Conservation (phyloP, 37 sponge, comb jelly and placozoan species). For the Ephydatia muelleri region DNA sequence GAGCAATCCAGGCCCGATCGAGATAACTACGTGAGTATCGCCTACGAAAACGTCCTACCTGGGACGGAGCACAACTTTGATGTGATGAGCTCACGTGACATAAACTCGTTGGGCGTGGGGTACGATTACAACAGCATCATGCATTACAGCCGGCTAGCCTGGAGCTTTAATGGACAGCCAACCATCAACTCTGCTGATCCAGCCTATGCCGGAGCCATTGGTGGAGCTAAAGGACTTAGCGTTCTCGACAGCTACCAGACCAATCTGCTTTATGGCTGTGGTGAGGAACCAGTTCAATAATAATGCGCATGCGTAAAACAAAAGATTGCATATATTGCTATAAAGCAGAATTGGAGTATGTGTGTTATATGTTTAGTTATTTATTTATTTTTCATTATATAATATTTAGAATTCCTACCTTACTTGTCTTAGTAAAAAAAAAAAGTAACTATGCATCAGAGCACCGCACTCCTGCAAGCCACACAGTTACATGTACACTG, state of each 20-base stretch:
- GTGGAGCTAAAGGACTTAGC: slow-evolving; percentile 52
- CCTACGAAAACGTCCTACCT: slow-evolving; percentile 25
- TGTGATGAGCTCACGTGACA: not conserved
- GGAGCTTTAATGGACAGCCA: not conserved
- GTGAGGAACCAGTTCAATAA: slow-evolving; percentile 42
- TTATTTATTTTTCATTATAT: too few relatives aligned
- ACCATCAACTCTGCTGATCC: slow-evolving; percentile 55
- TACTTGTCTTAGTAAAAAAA: too few relatives aligned
- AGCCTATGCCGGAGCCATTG: slow-evolving; percentile 53
- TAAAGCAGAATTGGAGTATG: too few relatives aligned
- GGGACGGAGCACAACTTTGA: slow-evolving; percentile 43
- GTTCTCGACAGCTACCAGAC: slow-evolving; percentile 65
- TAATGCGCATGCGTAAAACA: too few relatives aligned
- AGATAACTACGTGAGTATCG: slow-evolving; percentile 45
- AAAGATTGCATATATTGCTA: too few relatives aligned
- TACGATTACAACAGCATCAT: too few relatives aligned
- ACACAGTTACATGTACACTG: too few relatives aligned
- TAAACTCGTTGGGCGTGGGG: slow-evolving; percentile 70
- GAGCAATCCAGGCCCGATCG: slow-evolving; percentile 69
- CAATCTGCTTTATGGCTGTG: slow-evolving; percentile 65
- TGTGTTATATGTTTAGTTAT: too few relatives aligned
- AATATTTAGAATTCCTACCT: too few relatives aligned
- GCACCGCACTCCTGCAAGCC: too few relatives aligned
- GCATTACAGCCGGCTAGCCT: slow-evolving; percentile 67
- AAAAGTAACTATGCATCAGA: too few relatives aligned